Evolutionary conservation across 2,113 vertebrate species (phyloP), one percentile per base, ranked within the genome.

Genomic region (Blennius ocellaris): DNA sequence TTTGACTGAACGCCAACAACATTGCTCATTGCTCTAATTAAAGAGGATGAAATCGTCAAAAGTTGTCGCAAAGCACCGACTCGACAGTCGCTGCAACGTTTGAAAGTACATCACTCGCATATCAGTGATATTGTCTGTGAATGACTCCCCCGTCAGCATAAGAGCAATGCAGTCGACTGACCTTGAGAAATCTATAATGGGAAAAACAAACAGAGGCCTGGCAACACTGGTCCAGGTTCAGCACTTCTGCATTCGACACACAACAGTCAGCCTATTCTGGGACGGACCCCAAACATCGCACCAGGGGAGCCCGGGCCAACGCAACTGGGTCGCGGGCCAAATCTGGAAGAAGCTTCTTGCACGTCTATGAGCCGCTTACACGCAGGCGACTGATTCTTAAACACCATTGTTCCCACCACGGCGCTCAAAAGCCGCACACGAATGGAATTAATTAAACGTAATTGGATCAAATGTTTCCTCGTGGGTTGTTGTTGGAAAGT

Each of bases 261-360:
- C 49, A 12, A 17, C 30, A 43, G 67, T 70, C 57, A 67, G 44
- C 57, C 51, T 67, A 15, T 76, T 81, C 41, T 71, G 16, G 56
- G 58, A 16, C 48, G 53, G 14, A 63, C 21, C 30, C 43, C 52
- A 53, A 57, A 76, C 40, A n/a, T 8, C 11, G 8, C 40, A 45
- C 30, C 60, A 61, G 17, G 62, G 45, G 68, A 76, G 1, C 52
- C 47, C 9, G 9, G 5, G 41, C 47, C 8, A 71, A 15, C 2
- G 5, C n/a, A 77, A 73, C 47, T 69, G 43, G 69, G 74, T 78
- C 64, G 73, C 41, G 48, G 53, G 63, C 69, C 73, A 81, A 65
- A 70, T 66, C 39, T 71, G 55, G 56, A 37, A 39, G 57, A 2
- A 36, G 39, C 17, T 41, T 64, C 39, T 43, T 16, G 30, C 9